phyloP scores from a whole-genome alignment of 2,888 invertebrate genomes.

The Caenorhabditis sinica region DNA sequence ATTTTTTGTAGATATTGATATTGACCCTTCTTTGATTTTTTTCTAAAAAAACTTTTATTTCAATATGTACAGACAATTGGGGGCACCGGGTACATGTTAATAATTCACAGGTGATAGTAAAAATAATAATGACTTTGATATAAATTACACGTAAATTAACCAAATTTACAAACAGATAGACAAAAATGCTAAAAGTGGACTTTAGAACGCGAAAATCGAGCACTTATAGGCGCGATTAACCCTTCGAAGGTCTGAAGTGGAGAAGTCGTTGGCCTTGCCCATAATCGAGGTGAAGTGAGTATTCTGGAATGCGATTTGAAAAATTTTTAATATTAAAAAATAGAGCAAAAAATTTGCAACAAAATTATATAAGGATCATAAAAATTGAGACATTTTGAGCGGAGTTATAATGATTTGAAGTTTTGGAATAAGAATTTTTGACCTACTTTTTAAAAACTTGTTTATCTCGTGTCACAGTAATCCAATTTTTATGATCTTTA shows the following conservation, averaged over 20 bases:
- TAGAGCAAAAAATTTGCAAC: neutral
- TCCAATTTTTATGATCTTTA: neutral
- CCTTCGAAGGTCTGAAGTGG: conserved; percentile 80
- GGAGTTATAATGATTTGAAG: neutral
- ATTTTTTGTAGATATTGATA: neutral
- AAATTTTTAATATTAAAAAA: neutral
- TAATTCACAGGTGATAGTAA: neutral
- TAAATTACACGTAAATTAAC: conserved; percentile 39
- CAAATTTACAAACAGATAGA: neutral
- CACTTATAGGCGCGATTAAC: conserved; percentile 81
- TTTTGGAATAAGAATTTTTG: neutral
- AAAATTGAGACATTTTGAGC: neutral
- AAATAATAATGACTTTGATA: neutral
- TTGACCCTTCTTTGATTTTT: too few relatives aligned
- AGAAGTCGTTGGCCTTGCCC: conserved; percentile 82
- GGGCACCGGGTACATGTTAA: too few relatives aligned
- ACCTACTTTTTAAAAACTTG: neutral
- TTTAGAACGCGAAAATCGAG: conserved; percentile 53
- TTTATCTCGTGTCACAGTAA: neutral
- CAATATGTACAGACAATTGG: conserved; percentile 48
- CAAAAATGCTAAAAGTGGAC: too few relatives aligned
- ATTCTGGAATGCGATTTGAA: conserved; percentile 43
- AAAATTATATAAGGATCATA: neutral
- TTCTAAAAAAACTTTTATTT: conserved; percentile 17
- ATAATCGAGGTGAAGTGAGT: conserved; percentile 78